Evolutionary conservation across 2,888 invertebrate species (phyloP).

Genomic region (Cheilosia vulpina): DNA sequence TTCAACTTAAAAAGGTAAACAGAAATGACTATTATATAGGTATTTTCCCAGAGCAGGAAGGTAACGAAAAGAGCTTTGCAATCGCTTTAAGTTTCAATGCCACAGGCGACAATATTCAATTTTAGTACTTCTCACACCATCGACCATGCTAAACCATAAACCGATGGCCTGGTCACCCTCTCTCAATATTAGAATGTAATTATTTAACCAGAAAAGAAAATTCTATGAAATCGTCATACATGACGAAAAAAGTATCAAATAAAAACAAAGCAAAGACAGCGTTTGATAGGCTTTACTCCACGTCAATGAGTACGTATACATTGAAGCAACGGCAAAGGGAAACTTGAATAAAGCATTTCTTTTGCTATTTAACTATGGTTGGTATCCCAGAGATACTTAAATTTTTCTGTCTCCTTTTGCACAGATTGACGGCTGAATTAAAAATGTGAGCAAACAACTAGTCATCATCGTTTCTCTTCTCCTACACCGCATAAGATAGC

Average conservation of each 20-base stretch:
- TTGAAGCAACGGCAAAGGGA: conserved; percentile 5
- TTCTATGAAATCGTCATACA: conserved; percentile 32
- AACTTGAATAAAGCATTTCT: conserved; percentile 38
- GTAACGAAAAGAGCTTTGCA: no score
- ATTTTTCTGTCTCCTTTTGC: conserved; percentile 18
- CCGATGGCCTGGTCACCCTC: no score
- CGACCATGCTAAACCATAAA: no score
- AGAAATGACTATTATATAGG: no score
- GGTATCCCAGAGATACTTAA: conserved; percentile 46
- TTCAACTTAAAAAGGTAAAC: no score
- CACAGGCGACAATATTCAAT: no score
- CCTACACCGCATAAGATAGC: conserved; percentile 15
- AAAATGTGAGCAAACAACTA: conserved; percentile 54
- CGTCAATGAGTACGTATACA: conserved; percentile 27
- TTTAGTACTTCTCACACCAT: no score
- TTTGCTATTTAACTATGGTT: conserved; percentile 31
- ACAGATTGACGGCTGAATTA: conserved; percentile 42
- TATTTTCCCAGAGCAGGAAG: no score
- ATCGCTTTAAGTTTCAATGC: no score
- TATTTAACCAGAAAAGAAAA: conserved; percentile 34
- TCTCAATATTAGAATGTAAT: not conserved
- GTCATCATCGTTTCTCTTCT: conserved; percentile 48
- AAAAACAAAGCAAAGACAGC: not conserved
- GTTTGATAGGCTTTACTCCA: conserved; percentile 40
- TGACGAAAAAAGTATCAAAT: conserved; percentile 31